Evolutionary conservation across 2,113 vertebrate species (phyloP).

Genomic region (Galeopterus variegatus): DNA sequence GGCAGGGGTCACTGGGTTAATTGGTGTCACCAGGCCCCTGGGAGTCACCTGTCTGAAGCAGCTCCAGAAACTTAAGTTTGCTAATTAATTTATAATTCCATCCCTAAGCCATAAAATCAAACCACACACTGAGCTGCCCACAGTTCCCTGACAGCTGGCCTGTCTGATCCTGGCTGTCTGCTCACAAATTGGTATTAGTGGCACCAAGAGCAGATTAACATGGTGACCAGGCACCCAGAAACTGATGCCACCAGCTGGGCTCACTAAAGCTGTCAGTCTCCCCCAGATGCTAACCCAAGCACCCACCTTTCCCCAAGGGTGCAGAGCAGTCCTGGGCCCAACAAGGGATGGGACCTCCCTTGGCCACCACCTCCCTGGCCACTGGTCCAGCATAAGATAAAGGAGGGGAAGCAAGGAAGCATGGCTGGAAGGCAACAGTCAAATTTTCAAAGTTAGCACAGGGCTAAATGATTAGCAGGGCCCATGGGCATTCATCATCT

Average conservation of each 20-base stretch:
- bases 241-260: slow-evolving; percentile 93
- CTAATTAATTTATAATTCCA: slow-evolving; percentile 91
- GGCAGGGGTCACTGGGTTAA: slow-evolving; percentile 38
- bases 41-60: slow-evolving; percentile 69
- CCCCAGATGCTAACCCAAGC: slow-evolving; percentile 88
- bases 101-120: slow-evolving; percentile 91
- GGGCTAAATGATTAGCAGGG: neutral
- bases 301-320: slow-evolving; percentile 84
- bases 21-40: neutral
- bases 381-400: neutral
- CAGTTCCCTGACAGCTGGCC: slow-evolving; percentile 95
- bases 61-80: slow-evolving; percentile 89
- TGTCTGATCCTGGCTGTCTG: slow-evolving; percentile 96
- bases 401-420: neutral
- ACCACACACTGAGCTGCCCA: slow-evolving; percentile 88
- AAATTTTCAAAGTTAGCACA: neutral
- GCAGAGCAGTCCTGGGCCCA: slow-evolving; percentile 80
- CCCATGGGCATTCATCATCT: neutral
- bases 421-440: neutral
- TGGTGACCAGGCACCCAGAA: slow-evolving; percentile 93
- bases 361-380: neutral
- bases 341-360: neutral
- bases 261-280: slow-evolving; percentile 88
- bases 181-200: slow-evolving; percentile 97
- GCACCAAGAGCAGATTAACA: slow-evolving; percentile 97